Evolutionary conservation across 1,140 invertebrate species (phyloP).

Genomic region (Macrotrachela quadricornifera): DNA sequence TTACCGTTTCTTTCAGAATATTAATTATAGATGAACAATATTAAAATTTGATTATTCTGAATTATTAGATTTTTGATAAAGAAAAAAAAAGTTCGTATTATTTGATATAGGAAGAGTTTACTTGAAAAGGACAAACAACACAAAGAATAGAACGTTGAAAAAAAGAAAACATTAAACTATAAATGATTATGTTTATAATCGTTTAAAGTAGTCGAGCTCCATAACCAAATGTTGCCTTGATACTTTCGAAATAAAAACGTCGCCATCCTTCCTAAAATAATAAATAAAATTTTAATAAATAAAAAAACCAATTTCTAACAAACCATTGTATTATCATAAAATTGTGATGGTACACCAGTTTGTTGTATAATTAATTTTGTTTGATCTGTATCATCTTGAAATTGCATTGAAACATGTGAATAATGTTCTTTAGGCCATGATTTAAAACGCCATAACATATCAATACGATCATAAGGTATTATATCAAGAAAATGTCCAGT

Average conservation of each 20-base stretch:
- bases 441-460: slow-evolving; percentile 80
- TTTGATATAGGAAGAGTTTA: no score
- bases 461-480: slow-evolving; percentile 49
- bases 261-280: slow-evolving; percentile 53
- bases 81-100: no score
- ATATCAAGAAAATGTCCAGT: slow-evolving; percentile 57
- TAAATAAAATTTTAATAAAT: no score
- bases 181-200: no score
- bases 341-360: slow-evolving; percentile 48
- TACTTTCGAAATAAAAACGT: slow-evolving; percentile 71
- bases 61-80: no score
- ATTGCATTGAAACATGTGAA: slow-evolving; percentile 61
- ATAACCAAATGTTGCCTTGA: slow-evolving; percentile 74
- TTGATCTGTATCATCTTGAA: slow-evolving; percentile 59
- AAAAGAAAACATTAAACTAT: no score
- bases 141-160: no score
- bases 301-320: no score
- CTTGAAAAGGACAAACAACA: no score
- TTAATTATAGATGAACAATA: no score
- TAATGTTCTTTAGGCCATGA: slow-evolving; percentile 76
- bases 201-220: slow-evolving; percentile 45
- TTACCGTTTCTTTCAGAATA: no score
- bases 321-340: slow-evolving; percentile 46
- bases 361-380: slow-evolving; percentile 59
- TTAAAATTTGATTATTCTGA: no score